Evolutionary conservation across 2,888 invertebrate species (phyloP), one percentile per base, ranked within the genome.

Genomic region (Carabus problematicus): DNA sequence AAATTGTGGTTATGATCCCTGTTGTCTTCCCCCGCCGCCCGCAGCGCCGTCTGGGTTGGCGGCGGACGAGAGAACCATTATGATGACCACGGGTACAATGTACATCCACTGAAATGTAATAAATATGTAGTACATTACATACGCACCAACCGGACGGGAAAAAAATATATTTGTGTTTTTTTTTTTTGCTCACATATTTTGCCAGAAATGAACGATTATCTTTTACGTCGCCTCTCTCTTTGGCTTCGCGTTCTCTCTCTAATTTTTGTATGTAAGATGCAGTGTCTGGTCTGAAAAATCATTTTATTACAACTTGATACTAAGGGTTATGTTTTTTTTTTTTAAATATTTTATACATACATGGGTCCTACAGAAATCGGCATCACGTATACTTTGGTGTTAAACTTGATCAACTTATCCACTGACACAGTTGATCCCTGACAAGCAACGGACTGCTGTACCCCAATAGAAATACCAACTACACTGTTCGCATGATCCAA

Each of bases 161-260:
- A 8, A 8, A 42, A 42, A 9, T 19, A 67, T 58, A 64, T 49
- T 45, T 6, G 45, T 55, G 66, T 73, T 74, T 47, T 70, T 49
- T 16, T 72, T 67, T 49, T 16, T 47, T 72, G 85, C 95, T 91
- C 87, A 97, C 97, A 85, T 98, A 98, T 97, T 97, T 98, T 2
- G 94, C 94, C 74, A 98, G 87, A 83, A 98, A 98, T 56, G 97
- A 96, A 77, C 97, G 86, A 80, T 96, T 98, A 79, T 98, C 98
- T 78, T 95, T 95, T 18, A 91, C 86, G 76, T 97, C 95, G 18
- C 95, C 94, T 72, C 92, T 90, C 79, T 96, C 95, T 74, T 93
- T 88, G 0, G 94, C 93, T 81, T 93, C 92, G 75, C 93, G 90
- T 81, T 98, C 98, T 68, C 93, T 85, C 79, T 98, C 97, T 61